Percentiles rank a stretch among this genome's conserved stretches.
These are phyloP conservation scores for Chouioia cunea DNA, from an alignment of 2,888 invertebrate genomes.

Conservation along the genomic window DNA sequence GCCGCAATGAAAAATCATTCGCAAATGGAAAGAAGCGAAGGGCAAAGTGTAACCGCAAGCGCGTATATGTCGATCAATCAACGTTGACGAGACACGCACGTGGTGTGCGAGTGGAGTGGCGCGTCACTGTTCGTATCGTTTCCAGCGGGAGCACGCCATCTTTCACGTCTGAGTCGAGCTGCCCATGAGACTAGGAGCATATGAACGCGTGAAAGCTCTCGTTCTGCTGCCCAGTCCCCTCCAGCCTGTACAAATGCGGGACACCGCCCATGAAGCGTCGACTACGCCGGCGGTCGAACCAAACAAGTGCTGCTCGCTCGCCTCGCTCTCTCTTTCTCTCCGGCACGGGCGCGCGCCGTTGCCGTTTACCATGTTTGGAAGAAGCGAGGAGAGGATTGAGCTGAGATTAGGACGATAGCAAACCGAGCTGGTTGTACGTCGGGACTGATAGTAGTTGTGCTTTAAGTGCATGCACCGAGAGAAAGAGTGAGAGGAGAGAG, in stretches of 20 bases:
- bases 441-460: too few species aligned
- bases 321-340: constrained; percentile 28
- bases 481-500: too few species aligned
- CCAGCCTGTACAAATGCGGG: constrained; percentile 37
- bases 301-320: constrained; percentile 60
- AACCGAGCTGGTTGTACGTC: constrained; percentile 32
- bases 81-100: not conserved
- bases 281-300: constrained; percentile 45
- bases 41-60: not conserved
- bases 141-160: constrained; percentile 58
- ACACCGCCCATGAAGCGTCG: constrained; percentile 52
- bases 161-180: constrained; percentile 68
- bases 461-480: too few species aligned
- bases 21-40: constrained; percentile 19
- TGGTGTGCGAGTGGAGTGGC: too few species aligned
- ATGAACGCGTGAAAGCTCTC: constrained; percentile 45
- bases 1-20: too few species aligned
- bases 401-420: constrained; percentile 51
- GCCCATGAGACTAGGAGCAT: constrained; percentile 61
- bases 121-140: too few species aligned
- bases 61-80: constrained; percentile 22
- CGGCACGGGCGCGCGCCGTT: constrained; percentile 40
- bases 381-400: constrained; percentile 66
- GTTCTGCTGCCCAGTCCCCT: constrained; percentile 9
- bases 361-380: constrained; percentile 60